Evolutionary conservation across 2,888 invertebrate species (phyloP).

Genomic region (Monopis laevigella): DNA sequence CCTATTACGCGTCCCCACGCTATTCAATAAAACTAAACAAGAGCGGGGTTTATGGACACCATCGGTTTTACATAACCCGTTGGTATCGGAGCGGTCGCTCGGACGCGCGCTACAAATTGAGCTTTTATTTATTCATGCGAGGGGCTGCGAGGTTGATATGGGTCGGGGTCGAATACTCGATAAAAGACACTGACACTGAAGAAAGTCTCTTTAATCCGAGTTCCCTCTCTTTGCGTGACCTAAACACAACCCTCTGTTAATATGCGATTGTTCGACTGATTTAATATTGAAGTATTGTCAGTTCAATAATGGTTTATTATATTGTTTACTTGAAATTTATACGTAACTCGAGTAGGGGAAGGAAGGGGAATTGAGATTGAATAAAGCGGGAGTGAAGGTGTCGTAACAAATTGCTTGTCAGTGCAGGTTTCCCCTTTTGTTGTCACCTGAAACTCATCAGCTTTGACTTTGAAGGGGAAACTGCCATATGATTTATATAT

Average conservation of each 20-base stretch:
- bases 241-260: too few species aligned
- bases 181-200: slow-evolving; percentile 57
- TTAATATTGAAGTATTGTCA: too few species aligned
- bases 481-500: background rate
- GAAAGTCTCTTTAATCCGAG: too few species aligned
- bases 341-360: background rate
- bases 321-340: background rate
- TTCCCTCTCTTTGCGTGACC: too few species aligned
- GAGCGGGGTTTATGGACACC: slow-evolving; percentile 27
- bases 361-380: slow-evolving; percentile 8
- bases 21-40: slow-evolving; percentile 30
- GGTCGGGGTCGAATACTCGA: slow-evolving; percentile 49
- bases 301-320: too few species aligned
- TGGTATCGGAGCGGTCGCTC: slow-evolving; percentile 31
- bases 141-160: slow-evolving; percentile 51
- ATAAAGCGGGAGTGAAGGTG: slow-evolving; percentile 9
- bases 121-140: slow-evolving; percentile 63
- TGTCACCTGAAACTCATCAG: too few species aligned
- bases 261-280: too few species aligned
- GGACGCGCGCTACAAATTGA: slow-evolving; percentile 58
- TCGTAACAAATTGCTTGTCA: slow-evolving; percentile 7
- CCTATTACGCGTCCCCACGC: slow-evolving; percentile 20
- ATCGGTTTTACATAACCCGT: slow-evolving; percentile 39
- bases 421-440: too few species aligned
- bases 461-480: background rate